Evolutionary conservation across 2,888 invertebrate genomes (phyloP).

Genomic region (Tipula helvola): DNA sequence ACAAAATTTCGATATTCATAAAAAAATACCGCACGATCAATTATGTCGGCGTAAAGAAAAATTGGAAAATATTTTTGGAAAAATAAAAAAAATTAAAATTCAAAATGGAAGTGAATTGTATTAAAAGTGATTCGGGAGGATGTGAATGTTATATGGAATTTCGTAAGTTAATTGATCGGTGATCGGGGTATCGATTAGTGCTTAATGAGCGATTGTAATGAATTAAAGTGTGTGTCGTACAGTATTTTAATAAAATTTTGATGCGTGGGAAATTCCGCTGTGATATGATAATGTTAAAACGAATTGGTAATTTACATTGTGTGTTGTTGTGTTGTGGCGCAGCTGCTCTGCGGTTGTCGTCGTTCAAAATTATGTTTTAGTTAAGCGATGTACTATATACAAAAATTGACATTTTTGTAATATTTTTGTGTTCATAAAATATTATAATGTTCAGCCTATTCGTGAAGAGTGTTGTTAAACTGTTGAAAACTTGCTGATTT

Average conservation of each 20-base stretch:
- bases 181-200: neutral
- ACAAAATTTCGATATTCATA: neutral
- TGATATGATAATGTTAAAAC: neutral
- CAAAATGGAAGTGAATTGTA: slow-evolving; percentile 48
- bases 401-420: neutral
- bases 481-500: neutral
- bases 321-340: neutral
- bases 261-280: neutral
- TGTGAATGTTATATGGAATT: slow-evolving; percentile 58
- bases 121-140: slow-evolving; percentile 53
- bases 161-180: slow-evolving; percentile 38
- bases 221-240: slow-evolving; percentile 19
- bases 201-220: neutral
- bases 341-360: neutral
- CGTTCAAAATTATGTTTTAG: neutral
- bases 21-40: neutral
- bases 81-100: neutral
- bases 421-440: neutral
- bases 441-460: neutral
- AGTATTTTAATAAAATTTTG: neutral
- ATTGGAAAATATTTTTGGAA: slow-evolving; percentile 13
- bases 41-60: neutral
- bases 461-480: neutral
- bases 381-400: neutral
- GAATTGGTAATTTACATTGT: neutral